These are phyloP conservation scores for Garra rufa DNA, from an alignment of 2,113 vertebrate genomes.

Conservation along the genomic window DNA sequence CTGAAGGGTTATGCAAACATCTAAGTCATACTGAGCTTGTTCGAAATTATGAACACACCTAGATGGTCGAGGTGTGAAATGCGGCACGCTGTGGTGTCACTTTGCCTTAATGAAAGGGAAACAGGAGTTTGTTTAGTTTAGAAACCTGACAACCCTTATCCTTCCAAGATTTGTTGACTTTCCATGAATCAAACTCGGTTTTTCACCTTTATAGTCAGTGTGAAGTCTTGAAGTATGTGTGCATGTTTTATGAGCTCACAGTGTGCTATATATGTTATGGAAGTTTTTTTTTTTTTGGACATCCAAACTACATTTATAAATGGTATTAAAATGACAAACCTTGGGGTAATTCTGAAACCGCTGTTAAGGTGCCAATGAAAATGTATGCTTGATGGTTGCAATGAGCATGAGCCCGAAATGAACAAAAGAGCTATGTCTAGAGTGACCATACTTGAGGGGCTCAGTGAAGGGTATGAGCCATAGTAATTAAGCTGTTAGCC, in stretches of 20 bases:
- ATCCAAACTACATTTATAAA: slow-evolving; percentile 41
- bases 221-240: slow-evolving; percentile 19
- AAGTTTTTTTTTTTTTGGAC: background rate
- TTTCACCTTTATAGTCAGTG: slow-evolving; percentile 38
- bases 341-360: background rate
- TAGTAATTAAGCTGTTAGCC: slow-evolving; percentile 50
- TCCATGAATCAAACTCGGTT: slow-evolving; percentile 39
- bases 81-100: slow-evolving; percentile 61
- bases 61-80: slow-evolving; percentile 72
- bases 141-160: slow-evolving; percentile 52
- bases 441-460: slow-evolving; percentile 32
- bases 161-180: slow-evolving; percentile 48
- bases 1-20: slow-evolving; percentile 72
- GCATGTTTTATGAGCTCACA: slow-evolving; percentile 32
- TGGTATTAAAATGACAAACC: slow-evolving; percentile 38
- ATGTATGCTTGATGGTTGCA: slow-evolving; percentile 42
- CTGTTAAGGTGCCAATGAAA: slow-evolving; percentile 48
- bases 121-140: slow-evolving; percentile 54
- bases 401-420: slow-evolving; percentile 17
- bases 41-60: slow-evolving; percentile 37
- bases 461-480: slow-evolving; percentile 37
- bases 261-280: slow-evolving; percentile 40
- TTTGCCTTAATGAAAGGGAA: slow-evolving; percentile 53
- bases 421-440: slow-evolving; percentile 48
- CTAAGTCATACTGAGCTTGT: slow-evolving; percentile 39